Base-by-base conservation (phyloP, 2,797 vertebrate species). In the Anabacerthia variegaticeps region DNA sequence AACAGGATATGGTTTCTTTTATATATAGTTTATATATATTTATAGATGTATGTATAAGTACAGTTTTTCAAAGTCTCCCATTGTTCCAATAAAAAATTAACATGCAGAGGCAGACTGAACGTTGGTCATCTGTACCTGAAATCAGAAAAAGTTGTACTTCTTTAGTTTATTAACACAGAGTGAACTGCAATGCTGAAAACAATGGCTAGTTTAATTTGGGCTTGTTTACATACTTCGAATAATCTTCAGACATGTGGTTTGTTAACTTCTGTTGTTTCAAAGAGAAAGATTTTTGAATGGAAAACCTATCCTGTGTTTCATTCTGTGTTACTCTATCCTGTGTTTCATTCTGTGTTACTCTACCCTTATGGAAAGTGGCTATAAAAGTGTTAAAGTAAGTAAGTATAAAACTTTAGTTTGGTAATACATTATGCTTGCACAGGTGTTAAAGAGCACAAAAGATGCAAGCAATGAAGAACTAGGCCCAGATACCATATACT, bases 401-500 rank as follows among this genome's bases (percentile, higher is more conserved):
- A 56, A 82, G 48, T 23, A 82, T 58, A 83, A 82, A 80, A 75
- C 39, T 80, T 83, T 55, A 51, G 75, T 89, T 83, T 71, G 30
- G 24, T 78, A 72, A 43, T 46, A 65, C 67, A 69, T 77, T 82
- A 61, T n/a, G 34, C 39, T 73, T 85, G n/a, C 54, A 61, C 18
- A 90, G 55, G 27, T 93, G n/a, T 77, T 94, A 92, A 84, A 67
- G 72, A 66, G n/a, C 69, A 91, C 48, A 91, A 89, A 96, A 93
- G 81, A 77, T n/a, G 28, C 56, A 77, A 79, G 49, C 76, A 85
- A 58, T 1, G 26, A 87, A 75, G 54, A 95, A 32, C 30, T 46
- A 83, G 66, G 17, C 55, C 36, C 83, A 90, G 88, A 95, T 92
- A 91, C 80, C 85, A 83, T 76, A 90, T 86, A 97, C 97, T 89